phyloP scores from a whole-genome alignment of 2,888 invertebrate species.

The Periphyllus acericola region DNA sequence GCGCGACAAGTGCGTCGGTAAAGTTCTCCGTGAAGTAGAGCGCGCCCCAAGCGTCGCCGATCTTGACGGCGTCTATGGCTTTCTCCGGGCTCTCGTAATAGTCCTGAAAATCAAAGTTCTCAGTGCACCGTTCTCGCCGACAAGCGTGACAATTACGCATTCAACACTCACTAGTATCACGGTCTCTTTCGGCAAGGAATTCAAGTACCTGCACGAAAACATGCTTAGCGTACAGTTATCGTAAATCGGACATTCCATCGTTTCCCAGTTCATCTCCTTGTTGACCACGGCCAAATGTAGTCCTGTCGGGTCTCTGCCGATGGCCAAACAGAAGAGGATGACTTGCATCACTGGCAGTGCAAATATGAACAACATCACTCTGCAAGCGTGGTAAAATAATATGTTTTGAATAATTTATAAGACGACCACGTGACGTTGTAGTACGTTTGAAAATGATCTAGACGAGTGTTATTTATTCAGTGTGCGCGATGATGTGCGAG shows the following conservation, averaged over 20 bases:
- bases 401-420: background rate
- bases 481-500: too few species aligned
- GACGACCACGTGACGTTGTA: background rate
- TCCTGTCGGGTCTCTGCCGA: conserved; percentile 86
- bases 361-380: conserved; percentile 92
- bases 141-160: background rate
- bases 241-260: conserved; percentile 69
- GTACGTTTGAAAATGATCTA: too few species aligned
- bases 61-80: conserved; percentile 78
- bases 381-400: conserved; percentile 64
- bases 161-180: conserved; percentile 72
- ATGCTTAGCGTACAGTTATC: conserved; percentile 76
- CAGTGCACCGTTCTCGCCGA: background rate
- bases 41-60: conserved; percentile 88
- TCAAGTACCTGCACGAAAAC: conserved; percentile 83
- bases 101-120: conserved; percentile 66
- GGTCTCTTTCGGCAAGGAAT: conserved; percentile 78
- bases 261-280: conserved; percentile 72
- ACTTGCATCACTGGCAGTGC: conserved; percentile 94
- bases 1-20: conserved; percentile 84
- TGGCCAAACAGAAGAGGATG: conserved; percentile 91
- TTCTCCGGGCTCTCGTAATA: conserved; percentile 75
- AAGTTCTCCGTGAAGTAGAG: conserved; percentile 90
- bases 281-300: conserved; percentile 83
- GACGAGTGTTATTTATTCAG: background rate